Conservation (phyloP, 1,140 invertebrate genomes). For the Drosophila pruinosa region DNA sequence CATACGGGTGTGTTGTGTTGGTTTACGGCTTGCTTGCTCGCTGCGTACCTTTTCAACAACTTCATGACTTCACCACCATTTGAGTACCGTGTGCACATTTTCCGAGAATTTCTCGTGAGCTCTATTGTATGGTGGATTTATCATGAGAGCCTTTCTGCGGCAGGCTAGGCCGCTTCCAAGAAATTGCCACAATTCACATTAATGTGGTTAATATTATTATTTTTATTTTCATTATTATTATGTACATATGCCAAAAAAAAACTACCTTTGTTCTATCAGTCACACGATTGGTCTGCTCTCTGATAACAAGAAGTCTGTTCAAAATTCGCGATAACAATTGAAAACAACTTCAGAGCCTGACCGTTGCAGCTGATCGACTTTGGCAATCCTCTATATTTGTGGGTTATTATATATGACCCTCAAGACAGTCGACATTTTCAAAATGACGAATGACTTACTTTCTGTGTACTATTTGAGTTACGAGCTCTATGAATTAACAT, state of each 20-base stretch:
- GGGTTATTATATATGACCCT: background rate
- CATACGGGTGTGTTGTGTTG: constrained; percentile 10
- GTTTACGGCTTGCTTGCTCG: constrained; percentile 13
- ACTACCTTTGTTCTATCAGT: background rate
- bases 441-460: too few relatives aligned
- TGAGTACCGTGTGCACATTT: constrained; percentile 63
- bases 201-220: constrained; percentile 75
- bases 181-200: constrained; percentile 65
- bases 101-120: constrained; percentile 59
- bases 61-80: constrained; percentile 69
- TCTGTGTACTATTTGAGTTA: too few relatives aligned
- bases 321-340: constrained; percentile 28
- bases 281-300: background rate
- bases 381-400: background rate
- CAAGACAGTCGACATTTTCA: too few relatives aligned
- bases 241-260: background rate
- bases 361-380: background rate
- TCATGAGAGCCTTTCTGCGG: constrained; percentile 42
- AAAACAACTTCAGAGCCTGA: background rate
- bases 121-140: constrained; percentile 53
- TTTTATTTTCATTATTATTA: constrained; percentile 48
- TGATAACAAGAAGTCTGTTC: constrained; percentile 17
- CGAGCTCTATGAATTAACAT: too few relatives aligned
- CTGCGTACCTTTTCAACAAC: constrained; percentile 44
- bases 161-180: constrained; percentile 39